phyloP scores from a whole-genome alignment of 2,797 vertebrate genomes.

The Acanthurus tractus region DNA sequence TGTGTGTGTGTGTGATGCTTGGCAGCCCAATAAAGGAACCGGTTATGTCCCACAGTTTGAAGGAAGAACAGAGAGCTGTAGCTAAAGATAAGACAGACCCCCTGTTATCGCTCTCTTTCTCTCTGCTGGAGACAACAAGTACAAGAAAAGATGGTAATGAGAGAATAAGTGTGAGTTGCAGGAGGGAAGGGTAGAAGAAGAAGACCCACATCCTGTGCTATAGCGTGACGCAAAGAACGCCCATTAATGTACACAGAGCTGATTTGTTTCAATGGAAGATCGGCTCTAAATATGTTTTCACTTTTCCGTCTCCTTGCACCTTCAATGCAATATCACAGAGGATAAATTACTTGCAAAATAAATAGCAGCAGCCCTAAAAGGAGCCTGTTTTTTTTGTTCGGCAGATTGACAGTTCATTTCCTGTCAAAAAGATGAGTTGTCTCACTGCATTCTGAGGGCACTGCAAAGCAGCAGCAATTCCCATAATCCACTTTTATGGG shows the following conservation, averaged over 20 bases:
- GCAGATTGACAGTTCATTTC: constrained; percentile 56
- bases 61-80: constrained; percentile 52
- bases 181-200: constrained; percentile 3
- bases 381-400: constrained; percentile 1
- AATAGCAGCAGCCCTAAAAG: constrained; percentile 7
- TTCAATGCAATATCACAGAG: too few relatives aligned
- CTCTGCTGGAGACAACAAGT: constrained; percentile 40
- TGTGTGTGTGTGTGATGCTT: constrained; percentile 19
- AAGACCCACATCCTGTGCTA: constrained; percentile 14
- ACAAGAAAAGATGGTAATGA: constrained; percentile 32
- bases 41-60: constrained; percentile 35
- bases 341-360: background rate
- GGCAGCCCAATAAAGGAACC: constrained; percentile 40
- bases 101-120: constrained; percentile 31
- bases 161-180: constrained; percentile 3
- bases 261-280: background rate
- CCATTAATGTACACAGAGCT: background rate
- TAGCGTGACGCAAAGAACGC: background rate
- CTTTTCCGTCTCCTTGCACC: background rate
- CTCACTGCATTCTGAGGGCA: constrained; percentile 57
- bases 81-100: constrained; percentile 46
- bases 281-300: background rate
- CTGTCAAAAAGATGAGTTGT: constrained; percentile 60
- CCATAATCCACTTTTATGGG: constrained; percentile 77
- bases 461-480: constrained; percentile 62